A percentile compares a stretch with the other conserved stretches of the same genome.
phyloP scores from a whole-genome alignment of 2,797 vertebrate species.

The Scolopax rusticola region DNA sequence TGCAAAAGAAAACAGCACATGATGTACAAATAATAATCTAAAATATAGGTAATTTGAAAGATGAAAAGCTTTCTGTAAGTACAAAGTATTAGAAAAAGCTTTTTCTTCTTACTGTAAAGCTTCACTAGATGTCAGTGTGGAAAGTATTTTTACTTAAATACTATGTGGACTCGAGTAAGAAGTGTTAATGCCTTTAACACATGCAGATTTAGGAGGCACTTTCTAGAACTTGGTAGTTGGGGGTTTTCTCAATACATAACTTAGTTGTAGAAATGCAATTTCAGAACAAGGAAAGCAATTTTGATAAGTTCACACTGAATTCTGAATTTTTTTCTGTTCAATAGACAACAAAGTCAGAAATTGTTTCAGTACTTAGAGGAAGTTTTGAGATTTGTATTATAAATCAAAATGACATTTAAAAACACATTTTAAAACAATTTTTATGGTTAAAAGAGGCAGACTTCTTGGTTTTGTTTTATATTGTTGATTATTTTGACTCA shows the following conservation, averaged over 20 bases:
- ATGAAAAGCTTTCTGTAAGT: neutral
- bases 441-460: neutral
- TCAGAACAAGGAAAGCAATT: neutral
- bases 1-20: neutral
- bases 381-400: neutral
- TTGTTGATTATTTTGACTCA: neutral
- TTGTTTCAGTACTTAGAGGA: neutral
- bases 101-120: constrained; percentile 21
- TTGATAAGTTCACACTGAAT: neutral
- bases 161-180: neutral
- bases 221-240: neutral
- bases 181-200: neutral
- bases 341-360: neutral
- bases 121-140: constrained; percentile 73
- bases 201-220: neutral
- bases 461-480: neutral
- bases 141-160: constrained; percentile 32
- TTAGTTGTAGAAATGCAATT: neutral
- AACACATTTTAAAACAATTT: neutral
- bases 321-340: neutral
- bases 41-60: neutral
- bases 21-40: neutral
- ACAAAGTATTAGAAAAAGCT: neutral
- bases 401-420: neutral
- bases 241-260: neutral